phyloP scores from a whole-genome alignment of 2,797 vertebrate species.

The Arnoldichthys spilopterus region DNA sequence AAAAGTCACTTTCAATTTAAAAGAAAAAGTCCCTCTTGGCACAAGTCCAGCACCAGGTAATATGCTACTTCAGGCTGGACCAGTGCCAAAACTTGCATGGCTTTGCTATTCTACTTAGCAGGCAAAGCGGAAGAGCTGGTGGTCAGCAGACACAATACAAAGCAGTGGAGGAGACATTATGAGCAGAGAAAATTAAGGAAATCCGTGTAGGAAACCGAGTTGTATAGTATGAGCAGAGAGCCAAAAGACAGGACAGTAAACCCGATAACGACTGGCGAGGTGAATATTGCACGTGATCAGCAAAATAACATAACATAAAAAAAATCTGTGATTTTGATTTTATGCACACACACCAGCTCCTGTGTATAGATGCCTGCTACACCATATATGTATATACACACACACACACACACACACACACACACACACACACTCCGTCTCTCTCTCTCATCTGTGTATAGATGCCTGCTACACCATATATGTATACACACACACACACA shows the following conservation, averaged over 20 bases:
- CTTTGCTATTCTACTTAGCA: conserved; percentile 73
- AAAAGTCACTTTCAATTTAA: conserved; percentile 58
- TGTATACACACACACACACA: no score
- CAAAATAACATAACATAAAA: not conserved
- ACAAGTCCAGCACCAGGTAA: conserved; percentile 59
- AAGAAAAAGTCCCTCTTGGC: conserved; percentile 63
- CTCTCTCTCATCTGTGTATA: no score
- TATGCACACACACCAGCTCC: no score
- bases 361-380: no score
- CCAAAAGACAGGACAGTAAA: conserved; percentile 2
- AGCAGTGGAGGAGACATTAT: conserved; percentile 52
- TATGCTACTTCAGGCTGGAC: conserved; percentile 55
- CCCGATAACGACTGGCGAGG: not conserved
- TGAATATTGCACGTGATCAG: not conserved
- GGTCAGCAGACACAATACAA: conserved; percentile 69
- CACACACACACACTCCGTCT: no score
- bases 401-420: no score
- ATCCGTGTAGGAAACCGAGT: conserved; percentile 62
- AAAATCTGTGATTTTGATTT: no score
- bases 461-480: no score
- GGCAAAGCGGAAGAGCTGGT: conserved; percentile 66
- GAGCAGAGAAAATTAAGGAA: conserved; percentile 58
- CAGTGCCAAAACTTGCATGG: conserved; percentile 56
- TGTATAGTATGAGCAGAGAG: conserved; percentile 46
- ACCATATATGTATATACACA: no score